Evolutionary conservation across 92 coral and sea anemone genomes (phyloP).

Genomic region (Heteractis magnifica): DNA sequence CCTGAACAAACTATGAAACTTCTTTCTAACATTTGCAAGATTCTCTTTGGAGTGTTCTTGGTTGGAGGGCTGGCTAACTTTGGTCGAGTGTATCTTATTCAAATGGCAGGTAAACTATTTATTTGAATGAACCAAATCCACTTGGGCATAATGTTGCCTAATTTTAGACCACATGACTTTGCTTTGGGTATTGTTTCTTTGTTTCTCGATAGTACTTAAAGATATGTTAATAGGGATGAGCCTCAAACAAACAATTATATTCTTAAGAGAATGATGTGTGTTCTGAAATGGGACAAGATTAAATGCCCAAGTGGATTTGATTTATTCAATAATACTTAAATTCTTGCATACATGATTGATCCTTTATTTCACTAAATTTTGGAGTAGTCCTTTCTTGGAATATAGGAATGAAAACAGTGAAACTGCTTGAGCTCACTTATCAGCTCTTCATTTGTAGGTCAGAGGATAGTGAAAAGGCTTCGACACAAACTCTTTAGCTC

Average conservation of each 20-base stretch:
- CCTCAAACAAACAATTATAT: too few relatives aligned
- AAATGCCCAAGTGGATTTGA: too few relatives aligned
- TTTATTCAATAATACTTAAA: too few relatives aligned
- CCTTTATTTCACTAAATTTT: background rate
- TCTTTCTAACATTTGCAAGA: conserved; percentile 65
- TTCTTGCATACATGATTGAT: too few relatives aligned
- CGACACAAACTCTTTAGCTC: conserved; percentile 78
- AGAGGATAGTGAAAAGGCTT: conserved; percentile 70
- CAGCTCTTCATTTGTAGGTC: conserved; percentile 51
- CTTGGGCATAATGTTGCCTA: too few relatives aligned
- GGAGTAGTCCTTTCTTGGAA: background rate
- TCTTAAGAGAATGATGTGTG: too few relatives aligned
- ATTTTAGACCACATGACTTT: too few relatives aligned
- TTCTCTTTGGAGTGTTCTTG: conserved; percentile 80
- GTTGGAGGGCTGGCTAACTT: conserved; percentile 89
- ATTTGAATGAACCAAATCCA: too few relatives aligned
- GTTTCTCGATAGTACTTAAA: too few relatives aligned
- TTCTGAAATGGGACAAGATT: too few relatives aligned
- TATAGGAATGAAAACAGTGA: background rate
- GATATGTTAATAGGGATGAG: too few relatives aligned
- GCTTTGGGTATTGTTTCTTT: too few relatives aligned
- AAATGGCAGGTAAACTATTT: conserved; percentile 65
- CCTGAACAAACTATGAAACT: conserved; percentile 73
- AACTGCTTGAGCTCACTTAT: background rate
- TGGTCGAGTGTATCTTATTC: conserved; percentile 89